These are phyloP conservation scores for Drosophila limbata DNA, from an alignment of 2,888 invertebrate species.

Conservation along the genomic window DNA sequence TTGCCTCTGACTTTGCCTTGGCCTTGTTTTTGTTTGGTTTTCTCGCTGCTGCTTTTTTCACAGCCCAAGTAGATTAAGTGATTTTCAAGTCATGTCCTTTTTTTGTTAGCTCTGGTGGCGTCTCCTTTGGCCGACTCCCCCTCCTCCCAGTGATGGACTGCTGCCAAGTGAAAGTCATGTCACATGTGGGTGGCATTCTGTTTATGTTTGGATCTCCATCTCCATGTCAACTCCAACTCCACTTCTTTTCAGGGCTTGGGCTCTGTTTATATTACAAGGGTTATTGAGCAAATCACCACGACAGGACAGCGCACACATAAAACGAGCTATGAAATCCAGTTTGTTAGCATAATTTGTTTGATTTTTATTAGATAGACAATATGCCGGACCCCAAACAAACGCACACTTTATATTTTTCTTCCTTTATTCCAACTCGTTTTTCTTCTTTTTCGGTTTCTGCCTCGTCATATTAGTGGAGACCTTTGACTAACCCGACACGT, in stretches of 20 bases:
- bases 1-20: constrained; percentile 42
- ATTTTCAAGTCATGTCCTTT: constrained; percentile 83
- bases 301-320: constrained; percentile 49
- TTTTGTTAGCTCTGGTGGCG: constrained; percentile 34
- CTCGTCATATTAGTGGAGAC: constrained; percentile 76
- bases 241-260: constrained; percentile 24
- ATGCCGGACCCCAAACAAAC: constrained; percentile 35
- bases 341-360: constrained; percentile 84
- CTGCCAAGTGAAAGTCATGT: constrained; percentile 69
- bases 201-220: constrained; percentile 45
- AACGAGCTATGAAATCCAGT: constrained; percentile 72
- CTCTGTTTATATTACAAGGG: constrained; percentile 83
- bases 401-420: constrained; percentile 36
- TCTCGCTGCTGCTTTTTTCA: constrained; percentile 36
- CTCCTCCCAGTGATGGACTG: constrained; percentile 73
- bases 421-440: constrained; percentile 27
- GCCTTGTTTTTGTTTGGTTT: constrained; percentile 44
- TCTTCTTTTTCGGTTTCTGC: constrained; percentile 55
- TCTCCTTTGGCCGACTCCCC: constrained; percentile 9
- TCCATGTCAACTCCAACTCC: background rate
- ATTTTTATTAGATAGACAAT: constrained; percentile 79
- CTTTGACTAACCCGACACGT: constrained; percentile 73
- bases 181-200: constrained; percentile 57
- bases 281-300: constrained; percentile 84
- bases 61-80: constrained; percentile 81